A percentile compares a stretch with the other conserved stretches of the same genome.
Conservation (phyloP, 2,888 invertebrate species). For the Zaprionus bogoriensis region DNA sequence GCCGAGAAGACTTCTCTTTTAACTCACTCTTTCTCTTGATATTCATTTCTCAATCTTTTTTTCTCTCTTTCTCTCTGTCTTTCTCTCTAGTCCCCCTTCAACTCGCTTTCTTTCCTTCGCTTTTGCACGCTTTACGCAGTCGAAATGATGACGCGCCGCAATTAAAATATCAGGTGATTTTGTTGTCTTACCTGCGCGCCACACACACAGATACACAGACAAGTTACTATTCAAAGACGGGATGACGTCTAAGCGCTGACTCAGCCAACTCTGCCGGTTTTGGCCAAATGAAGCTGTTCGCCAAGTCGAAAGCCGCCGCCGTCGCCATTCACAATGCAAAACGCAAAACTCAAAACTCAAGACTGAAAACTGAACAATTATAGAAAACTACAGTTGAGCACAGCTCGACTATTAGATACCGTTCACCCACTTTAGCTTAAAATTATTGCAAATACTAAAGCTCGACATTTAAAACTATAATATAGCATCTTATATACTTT, state of each 20-base stretch:
- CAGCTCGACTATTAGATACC: too few species aligned
- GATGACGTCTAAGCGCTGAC: conserved; percentile 64
- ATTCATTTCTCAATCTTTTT: background rate
- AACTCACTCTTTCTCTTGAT: background rate
- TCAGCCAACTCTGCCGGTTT: conserved; percentile 32
- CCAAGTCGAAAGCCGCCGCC: conserved; percentile 9
- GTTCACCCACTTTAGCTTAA: too few species aligned
- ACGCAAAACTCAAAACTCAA: background rate
- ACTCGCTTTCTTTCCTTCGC: conserved; percentile 19
- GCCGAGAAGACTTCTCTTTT: too few species aligned
- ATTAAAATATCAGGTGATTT: conserved; percentile 78
- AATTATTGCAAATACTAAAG: too few species aligned
- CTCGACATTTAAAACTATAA: too few species aligned
- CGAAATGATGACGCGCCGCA: conserved; percentile 70
- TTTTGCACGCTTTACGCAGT: conserved; percentile 45
- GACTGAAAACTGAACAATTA: conserved; percentile 4
- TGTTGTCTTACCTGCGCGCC: conserved; percentile 48
- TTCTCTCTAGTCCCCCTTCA: too few species aligned
- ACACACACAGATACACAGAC: background rate
- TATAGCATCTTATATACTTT: too few species aligned
- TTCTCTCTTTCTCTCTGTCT: background rate
- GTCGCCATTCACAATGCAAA: conserved; percentile 46
- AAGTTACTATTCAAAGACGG: conserved; percentile 27
- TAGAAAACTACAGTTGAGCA: too few species aligned
- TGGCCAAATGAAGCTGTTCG: conserved; percentile 16